Base-by-base conservation (phyloP, 2,888 invertebrate species). In the Dromius quadrimaculatus region DNA sequence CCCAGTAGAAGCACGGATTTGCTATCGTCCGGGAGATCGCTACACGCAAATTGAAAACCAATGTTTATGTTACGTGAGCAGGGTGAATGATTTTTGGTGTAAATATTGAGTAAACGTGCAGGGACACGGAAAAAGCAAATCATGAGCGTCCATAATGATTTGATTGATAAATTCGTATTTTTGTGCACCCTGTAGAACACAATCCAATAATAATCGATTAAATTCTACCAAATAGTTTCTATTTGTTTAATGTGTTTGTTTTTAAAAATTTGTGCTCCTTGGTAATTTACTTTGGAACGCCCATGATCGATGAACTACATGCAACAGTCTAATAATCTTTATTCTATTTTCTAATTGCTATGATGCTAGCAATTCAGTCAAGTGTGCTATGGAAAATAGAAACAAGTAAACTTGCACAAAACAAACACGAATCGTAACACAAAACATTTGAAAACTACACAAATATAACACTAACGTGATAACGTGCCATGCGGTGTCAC, bases 1-100 rank as follows among this genome's bases (percentile, higher is more conserved):
- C 87, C 87, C 78, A 88, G 80, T 61, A 88, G 85, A 71, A 88
- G 84, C 59, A 88, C 88, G 62, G 87, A 85, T 74, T 87, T 85
- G 77, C 85, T 85, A 76, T 88, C 88, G 79, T 88, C 87, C 20
- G 88, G 88, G 71, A 88, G 84, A 77, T 88, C 88, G 78, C 88
- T 88, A 85, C 59, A 59, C 50, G 50, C 23, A 54, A 43, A 28
- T 28, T 28, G 28, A 5, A 38, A 38, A 9, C 1, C 11, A 11
- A 36, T 36, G 36, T 36, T 36, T 36, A n/a, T 36, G n/a, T 36
- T 36, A 36, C 36, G 36, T 6, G 36, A 9, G n/a, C 36, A 36
- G 36, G n/a, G 36, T 2, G 36, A 36, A 36, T 36, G 36, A 8
- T 11, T 36, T n/a, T 1, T 32, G 36, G 8, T 11, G n/a, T 36